Percentiles rank a stretch among this genome's conserved stretches.
Conservation (phyloP, 2,113 vertebrate species). For the Gymnobelideus leadbeateri region DNA sequence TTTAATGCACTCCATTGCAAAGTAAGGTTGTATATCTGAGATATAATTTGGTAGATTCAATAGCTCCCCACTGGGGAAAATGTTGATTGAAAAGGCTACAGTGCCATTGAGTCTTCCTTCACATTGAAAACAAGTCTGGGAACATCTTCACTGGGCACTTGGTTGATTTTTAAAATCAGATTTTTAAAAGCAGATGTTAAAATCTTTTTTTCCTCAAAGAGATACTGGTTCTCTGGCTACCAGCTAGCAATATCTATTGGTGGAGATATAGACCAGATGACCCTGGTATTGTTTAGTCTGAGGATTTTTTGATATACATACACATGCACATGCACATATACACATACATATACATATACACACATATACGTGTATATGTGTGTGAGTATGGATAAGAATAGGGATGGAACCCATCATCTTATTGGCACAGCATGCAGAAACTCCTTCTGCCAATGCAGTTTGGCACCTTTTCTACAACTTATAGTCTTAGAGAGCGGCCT, state of each 20-base stretch:
- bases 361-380: no score
- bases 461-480: background rate
- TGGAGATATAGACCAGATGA: background rate
- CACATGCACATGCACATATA: background rate
- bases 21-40: background rate
- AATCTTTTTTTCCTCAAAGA: conserved; percentile 37
- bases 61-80: conserved; percentile 2
- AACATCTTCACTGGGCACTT: conserved; percentile 11
- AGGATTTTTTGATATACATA: background rate
- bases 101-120: conserved; percentile 1
- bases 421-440: background rate
- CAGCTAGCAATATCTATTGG: background rate
- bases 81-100: conserved; percentile 36
- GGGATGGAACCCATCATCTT: background rate
- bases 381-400: background rate
- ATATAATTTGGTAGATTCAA: background rate
- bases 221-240: background rate
- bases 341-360: background rate
- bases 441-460: background rate
- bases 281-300: background rate
- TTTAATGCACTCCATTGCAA: conserved; percentile 25
- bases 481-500: background rate
- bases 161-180: conserved; percentile 15
- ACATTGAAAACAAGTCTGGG: conserved; percentile 19
- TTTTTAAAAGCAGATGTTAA: background rate